Conservation (phyloP, 2,797 vertebrate genomes). For the Varecia variegata region DNA sequence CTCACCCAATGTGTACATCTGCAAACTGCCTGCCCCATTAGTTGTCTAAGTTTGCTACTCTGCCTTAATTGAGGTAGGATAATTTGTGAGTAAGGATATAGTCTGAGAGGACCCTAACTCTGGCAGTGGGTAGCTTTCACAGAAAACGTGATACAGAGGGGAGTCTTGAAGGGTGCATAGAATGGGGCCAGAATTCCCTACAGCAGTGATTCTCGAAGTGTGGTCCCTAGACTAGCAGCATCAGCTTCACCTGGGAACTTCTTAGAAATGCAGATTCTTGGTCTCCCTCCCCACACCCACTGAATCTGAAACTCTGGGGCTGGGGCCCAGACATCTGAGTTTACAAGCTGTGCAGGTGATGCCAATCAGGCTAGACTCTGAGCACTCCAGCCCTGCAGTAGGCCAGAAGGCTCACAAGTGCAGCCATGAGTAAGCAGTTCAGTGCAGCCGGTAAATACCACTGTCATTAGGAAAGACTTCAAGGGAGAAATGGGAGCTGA, state of each 20-base stretch:
- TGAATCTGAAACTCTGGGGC: not conserved
- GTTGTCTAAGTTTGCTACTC: not conserved
- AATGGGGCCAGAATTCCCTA: not conserved
- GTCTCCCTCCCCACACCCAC: not conserved
- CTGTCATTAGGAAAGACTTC: not conserved
- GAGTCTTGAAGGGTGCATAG: not conserved
- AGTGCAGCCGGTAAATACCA: not conserved
- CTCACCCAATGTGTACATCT: not conserved
- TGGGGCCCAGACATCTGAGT: not conserved
- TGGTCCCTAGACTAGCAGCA: not conserved
- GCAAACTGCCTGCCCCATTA: not conserved
- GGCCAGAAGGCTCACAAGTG: not conserved
- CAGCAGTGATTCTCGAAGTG: not conserved
- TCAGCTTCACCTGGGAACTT: not conserved
- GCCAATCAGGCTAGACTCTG: not conserved
- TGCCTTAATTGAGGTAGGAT: not conserved
- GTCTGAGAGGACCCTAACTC: not conserved
- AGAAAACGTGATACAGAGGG: not conserved
- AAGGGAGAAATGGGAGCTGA: not conserved
- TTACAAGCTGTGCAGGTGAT: not conserved
- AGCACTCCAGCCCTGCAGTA: not conserved
- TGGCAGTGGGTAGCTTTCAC: not conserved
- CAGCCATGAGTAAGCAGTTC: not conserved
- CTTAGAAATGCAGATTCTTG: not conserved
- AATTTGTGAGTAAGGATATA: not conserved